Evolutionary conservation across 1,140 invertebrate genomes (phyloP), one percentile per base, ranked within the genome.

Genomic region (Drosophila kanapiae): DNA sequence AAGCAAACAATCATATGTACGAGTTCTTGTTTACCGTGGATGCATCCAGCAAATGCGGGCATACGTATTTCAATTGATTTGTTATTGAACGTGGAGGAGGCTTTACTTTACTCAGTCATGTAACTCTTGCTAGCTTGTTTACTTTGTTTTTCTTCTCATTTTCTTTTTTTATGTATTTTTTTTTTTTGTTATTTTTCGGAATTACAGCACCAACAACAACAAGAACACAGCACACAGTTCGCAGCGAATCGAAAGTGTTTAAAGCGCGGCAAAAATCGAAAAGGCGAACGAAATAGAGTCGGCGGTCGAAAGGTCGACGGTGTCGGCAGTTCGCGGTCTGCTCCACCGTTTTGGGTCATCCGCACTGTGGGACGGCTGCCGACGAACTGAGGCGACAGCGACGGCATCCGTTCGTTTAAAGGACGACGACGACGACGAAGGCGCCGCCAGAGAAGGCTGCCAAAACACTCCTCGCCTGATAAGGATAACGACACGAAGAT

Each of bases 341-440:
- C 42, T 59, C 60, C 70, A 47, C 65, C 62, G 76, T 51, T 49
- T 68, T 80, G 78, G 47, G 48, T 67, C 70, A 78, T 91, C 90
- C 88, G 78, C 75, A 79, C 88, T 80, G 81, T 75, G 79, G 78
- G 85, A 88, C 88, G 81, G 80, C 86, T 88, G 84, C 75, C 78
- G 88, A 74, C 88, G 74, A 91, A 91, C 88, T 91, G 75, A 84
- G 42, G 51, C 74, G 74, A 49, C 51, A 45, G 47, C 65, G 60
- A 64, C 45, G 63, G 54, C 48, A 48, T 53, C 64, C 42, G 45
- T 29, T 83, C 83, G 80, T 86, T 83, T 77, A 83, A 81, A 86
- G 80, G 84, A 84, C 77, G 83, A 83, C 70, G 53, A 57, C 63
- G 59, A 83, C 70, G 79, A 83, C 64, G 60, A 65, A 58, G 67